Conservation (phyloP, 2,888 invertebrate species). For the Ctena decussata region DNA sequence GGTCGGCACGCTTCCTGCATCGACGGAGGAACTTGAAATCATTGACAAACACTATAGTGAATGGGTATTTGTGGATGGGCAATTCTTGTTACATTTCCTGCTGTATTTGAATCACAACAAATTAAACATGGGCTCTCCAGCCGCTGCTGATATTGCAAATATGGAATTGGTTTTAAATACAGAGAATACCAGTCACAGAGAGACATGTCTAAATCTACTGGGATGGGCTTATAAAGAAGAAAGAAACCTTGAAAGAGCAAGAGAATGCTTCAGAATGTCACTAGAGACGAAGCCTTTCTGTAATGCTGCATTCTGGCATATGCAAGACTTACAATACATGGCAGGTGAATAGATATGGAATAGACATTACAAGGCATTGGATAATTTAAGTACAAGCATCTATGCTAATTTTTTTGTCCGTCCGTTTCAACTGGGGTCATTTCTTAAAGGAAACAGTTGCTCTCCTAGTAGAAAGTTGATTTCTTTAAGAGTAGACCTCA, state of each 20-base stretch:
- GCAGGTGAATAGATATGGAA: no score
- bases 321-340: no score
- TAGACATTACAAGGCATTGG: no score
- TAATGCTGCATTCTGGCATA: background rate
- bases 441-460: no score
- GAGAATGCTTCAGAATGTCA: background rate
- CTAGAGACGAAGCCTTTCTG: background rate
- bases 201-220: background rate
- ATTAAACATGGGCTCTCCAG: background rate
- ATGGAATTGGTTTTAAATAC: background rate
- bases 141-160: background rate
- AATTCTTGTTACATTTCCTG: background rate
- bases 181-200: background rate
- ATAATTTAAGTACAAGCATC: no score
- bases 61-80: background rate
- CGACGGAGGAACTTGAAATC: background rate
- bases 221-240: background rate
- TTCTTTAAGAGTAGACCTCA: no score
- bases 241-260: background rate
- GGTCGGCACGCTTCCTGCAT: background rate
- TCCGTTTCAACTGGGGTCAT: no score
- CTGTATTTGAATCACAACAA: background rate
- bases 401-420: no score
- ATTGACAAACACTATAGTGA: background rate
- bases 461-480: no score